Evolutionary conservation across 2,797 vertebrate genomes (phyloP).

Genomic region (Siniperca obscura): DNA sequence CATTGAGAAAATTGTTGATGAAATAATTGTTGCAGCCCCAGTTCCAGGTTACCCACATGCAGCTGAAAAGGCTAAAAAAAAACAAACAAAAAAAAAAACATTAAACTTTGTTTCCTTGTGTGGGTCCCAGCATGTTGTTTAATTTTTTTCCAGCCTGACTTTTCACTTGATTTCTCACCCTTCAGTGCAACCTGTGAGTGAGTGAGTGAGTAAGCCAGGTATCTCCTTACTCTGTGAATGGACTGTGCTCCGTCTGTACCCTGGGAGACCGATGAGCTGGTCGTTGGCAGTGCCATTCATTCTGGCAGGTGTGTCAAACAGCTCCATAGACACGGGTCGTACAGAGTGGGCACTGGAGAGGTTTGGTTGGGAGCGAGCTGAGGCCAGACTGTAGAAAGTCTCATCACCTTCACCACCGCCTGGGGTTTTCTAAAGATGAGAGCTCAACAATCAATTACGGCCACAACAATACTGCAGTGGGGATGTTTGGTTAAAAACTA

Average conservation of each 20-base stretch:
- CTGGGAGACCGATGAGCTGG: conserved; percentile 88
- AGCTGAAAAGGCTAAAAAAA: not conserved
- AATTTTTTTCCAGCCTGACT: not conserved
- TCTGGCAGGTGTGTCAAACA: conserved; percentile 70
- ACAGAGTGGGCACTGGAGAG: conserved; percentile 69
- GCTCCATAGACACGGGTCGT: conserved; percentile 78
- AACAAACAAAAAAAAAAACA: not conserved
- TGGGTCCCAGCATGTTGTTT: not conserved
- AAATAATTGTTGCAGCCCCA: not conserved
- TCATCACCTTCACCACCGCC: conserved; percentile 73
- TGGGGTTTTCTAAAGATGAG: conserved; percentile 79
- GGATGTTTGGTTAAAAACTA: not conserved
- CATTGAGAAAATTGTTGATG: not conserved
- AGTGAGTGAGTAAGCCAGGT: not conserved
- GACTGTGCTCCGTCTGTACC: conserved; percentile 89
- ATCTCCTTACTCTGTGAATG: conserved; percentile 76
- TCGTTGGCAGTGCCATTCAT: conserved; percentile 69
- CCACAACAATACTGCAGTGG: conserved; percentile 6
- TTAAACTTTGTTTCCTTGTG: not conserved
- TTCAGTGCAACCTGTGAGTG: not conserved
- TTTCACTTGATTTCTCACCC: not conserved
- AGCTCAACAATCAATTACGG: conserved; percentile 10
- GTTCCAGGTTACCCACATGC: not conserved
- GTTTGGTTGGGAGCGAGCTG: conserved; percentile 79
- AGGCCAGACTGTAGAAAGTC: conserved; percentile 86